Base-by-base conservation (phyloP, 2,888 invertebrate species). In the Tipula vernalis region DNA sequence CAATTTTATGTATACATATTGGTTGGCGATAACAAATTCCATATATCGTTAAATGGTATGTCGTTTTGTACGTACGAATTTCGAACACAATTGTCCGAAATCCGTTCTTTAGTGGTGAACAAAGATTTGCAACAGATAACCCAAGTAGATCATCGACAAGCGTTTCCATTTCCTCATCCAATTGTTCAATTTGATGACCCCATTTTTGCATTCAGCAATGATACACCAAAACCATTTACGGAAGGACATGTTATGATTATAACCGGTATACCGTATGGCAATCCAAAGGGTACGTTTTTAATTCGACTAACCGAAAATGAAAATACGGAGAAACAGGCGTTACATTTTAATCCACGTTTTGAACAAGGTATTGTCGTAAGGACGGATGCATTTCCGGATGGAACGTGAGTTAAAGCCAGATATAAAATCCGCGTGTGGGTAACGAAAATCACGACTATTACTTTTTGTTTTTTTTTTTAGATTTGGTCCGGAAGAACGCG, bases 81-180 rank as follows among this genome's bases (percentile, higher is more conserved):
- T 89, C 91, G 92, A 0, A 83, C 91, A 47, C 90, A 91, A 0
- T 47, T 91, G 39, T 88, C 89, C 6, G 86, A 88, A 0, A 89
- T 92, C 51, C 90, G 91, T 5, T 88, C 90, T 0, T 87, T 92
- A 13, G 90, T 91, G 87, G 89, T 92, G 71, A 89, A 89, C n/a
- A 91, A 91, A 87, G 91, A 91, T 87, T 90, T 92, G 87, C 91
- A 91, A 88, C 90, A 89, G 42, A 89, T 92, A 41, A 91, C 90
- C 87, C 91, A 92, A 88, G 90, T 92, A 3, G 91, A 92, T 89
- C 91, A 92, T 89, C 91, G 91, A 5, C 89, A 90, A 0, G 88
- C 90, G 0, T 92, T 90, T 86, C 91, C 91, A 44, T 90, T 90
- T 88, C 91, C 92, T 6, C 91, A 91, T 91, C 91, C 91, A 13